Base-by-base conservation (phyloP, 1,140 invertebrate genomes). In the Lepidostoma basale region DNA sequence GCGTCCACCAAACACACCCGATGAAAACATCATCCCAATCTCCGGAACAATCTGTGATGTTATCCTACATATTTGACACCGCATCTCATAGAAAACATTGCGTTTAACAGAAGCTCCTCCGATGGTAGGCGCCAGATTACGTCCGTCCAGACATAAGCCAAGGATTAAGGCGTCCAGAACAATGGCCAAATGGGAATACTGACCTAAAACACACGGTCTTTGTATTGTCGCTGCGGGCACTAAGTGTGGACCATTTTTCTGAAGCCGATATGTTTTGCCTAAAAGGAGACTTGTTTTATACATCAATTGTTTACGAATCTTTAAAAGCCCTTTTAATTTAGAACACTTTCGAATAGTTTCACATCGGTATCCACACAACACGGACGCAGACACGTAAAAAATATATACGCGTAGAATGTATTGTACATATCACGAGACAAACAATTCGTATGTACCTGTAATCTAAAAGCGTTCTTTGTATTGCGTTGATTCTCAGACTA, bases 71-170 rank as follows among this genome's bases (percentile, higher is more conserved):
- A 67, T 56, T 33, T 44, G 44, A 67, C 40, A 58, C 54, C 49
- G 49, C 54, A 44, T 40, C 39, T 39, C 65, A 45, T 58, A 62
- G 59, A 30, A 28, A 52, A 36, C 12, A 20, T 42, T 33, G 26
- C 60, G 67, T 56, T 60, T 62, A 45, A 60, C 52, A 64, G 33
- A 69, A 40, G 22, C 36, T 26, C 12, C 56, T 56, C 58, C 30
- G 69, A 71, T 71, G 12, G 3, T 26, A 59, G 69, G 69, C 69
- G 69, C 69, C 69, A 71, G 69, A 71, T 71, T 71, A 71, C 20
- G 45, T 12, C 28, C 22, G 25, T 47, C 42, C 30, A 62, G 62
- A 69, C 62, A 59, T 36, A 44, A 39, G 42, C 65, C 64, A 42
- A 20, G 47, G 30, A 49, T 58, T 56, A 49, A 30, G 52, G 16